Percentiles rank a stretch among this genome's conserved stretches.
Conservation (phyloP, 1,140 invertebrate species). For the Brachionus calyciflorus region DNA sequence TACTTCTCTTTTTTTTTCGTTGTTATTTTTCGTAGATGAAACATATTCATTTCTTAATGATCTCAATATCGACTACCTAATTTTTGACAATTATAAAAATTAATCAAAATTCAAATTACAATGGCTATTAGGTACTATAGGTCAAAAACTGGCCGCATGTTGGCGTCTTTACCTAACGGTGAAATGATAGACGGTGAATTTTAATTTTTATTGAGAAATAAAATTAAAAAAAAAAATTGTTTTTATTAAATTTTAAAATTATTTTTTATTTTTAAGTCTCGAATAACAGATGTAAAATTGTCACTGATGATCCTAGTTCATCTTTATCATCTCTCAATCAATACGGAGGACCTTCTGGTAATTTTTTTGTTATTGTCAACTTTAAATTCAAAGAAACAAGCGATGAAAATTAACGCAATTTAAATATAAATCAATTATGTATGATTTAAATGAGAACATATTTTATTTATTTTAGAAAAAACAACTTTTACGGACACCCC, state of each 20-base stretch:
- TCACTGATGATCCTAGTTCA: conserved; percentile 21
- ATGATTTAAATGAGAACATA: too few relatives aligned
- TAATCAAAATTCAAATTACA: too few relatives aligned
- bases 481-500: too few relatives aligned
- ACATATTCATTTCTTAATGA: too few relatives aligned
- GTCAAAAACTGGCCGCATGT: conserved; percentile 39
- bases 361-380: background rate
- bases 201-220: background rate
- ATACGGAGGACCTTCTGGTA: conserved; percentile 12
- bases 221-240: background rate
- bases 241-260: background rate
- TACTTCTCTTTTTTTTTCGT: too few relatives aligned
- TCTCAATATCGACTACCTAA: too few relatives aligned
- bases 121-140: conserved; percentile 41
- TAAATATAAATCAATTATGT: too few relatives aligned
- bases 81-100: too few relatives aligned
- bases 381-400: background rate
- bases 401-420: too few relatives aligned
- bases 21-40: too few relatives aligned
- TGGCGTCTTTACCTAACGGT: conserved; percentile 35
- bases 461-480: too few relatives aligned
- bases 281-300: conserved; percentile 37
- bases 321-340: conserved; percentile 33
- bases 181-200: conserved; percentile 45
- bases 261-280: conserved; percentile 32